Conservation (phyloP, 2,113 vertebrate species). For the Pangasianodon hypophthalmus region DNA sequence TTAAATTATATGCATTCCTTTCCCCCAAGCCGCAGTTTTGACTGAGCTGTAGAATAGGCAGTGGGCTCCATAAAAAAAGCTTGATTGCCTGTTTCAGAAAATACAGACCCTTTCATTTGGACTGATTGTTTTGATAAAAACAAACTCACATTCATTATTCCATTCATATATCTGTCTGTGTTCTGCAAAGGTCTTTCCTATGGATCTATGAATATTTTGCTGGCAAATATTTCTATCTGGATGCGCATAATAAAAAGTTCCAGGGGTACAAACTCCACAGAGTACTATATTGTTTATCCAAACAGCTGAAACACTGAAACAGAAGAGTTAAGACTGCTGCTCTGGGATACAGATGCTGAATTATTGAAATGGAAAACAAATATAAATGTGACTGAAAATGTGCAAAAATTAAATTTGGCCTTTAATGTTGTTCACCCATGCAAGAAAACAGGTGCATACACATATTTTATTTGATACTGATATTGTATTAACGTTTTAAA, state of each 20-base stretch:
- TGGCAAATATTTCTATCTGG: conserved; percentile 14
- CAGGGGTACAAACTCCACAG: conserved; percentile 11
- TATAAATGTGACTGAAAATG: conserved; percentile 2
- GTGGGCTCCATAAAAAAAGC: neutral
- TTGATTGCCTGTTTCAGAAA: neutral
- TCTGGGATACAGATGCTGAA: conserved; percentile 13
- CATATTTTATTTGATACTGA: neutral
- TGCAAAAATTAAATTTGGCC: neutral
- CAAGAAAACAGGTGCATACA: neutral
- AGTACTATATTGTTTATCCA: conserved; percentile 12
- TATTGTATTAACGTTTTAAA: neutral
- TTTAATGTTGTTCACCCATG: neutral
- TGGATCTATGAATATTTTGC: conserved; percentile 33
- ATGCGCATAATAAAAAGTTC: conserved; percentile 38
- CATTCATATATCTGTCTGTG: neutral
- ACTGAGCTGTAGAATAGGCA: neutral
- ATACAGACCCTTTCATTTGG: neutral
- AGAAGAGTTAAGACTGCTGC: conserved; percentile 5
- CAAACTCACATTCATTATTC: conserved; percentile 4
- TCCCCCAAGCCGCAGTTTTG: conserved; percentile 14
- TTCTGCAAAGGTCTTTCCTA: neutral
- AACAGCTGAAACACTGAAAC: conserved; percentile 3
- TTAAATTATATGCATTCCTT: conserved; percentile 1
- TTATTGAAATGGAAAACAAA: conserved; percentile 29
- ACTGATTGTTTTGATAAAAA: conserved; percentile 16